Conservation (phyloP, 2,113 vertebrate species). For the Laticauda colubrina region DNA sequence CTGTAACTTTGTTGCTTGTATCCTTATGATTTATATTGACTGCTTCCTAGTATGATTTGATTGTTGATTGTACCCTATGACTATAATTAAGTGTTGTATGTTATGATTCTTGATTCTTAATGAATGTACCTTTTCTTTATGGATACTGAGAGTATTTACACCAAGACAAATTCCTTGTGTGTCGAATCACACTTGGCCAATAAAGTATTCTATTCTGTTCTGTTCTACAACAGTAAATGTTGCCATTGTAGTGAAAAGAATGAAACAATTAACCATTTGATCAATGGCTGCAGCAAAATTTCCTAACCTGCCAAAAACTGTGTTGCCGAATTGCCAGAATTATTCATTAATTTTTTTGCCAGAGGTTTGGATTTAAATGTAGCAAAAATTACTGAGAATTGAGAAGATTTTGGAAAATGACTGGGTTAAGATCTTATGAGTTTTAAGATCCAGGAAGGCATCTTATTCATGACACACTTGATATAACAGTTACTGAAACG, state of each 20-base stretch:
- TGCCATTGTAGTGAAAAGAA: not conserved
- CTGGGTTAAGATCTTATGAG: not conserved
- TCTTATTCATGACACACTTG: not conserved
- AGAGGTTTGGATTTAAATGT: not conserved
- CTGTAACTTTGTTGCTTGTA: too few relatives aligned
- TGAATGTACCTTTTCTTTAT: too few relatives aligned
- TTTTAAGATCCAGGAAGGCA: not conserved
- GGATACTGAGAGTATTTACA: too few relatives aligned
- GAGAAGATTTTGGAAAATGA: not conserved
- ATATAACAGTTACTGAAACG: not conserved
- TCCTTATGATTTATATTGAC: too few relatives aligned
- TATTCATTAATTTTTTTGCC: not conserved
- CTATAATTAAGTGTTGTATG: too few relatives aligned
- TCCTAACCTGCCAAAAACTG: not conserved
- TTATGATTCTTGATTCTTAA: too few relatives aligned
- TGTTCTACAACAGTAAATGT: not conserved
- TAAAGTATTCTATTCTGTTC: too few relatives aligned
- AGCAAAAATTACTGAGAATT: not conserved
- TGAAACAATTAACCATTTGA: not conserved
- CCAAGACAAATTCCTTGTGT: too few relatives aligned
- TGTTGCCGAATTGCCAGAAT: not conserved
- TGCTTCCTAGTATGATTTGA: too few relatives aligned
- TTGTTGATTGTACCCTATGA: too few relatives aligned
- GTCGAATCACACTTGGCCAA: too few relatives aligned
- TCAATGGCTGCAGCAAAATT: not conserved